Evolutionary conservation across 2,113 vertebrate genomes (phyloP).

Genomic region (Beaufortia kweichowensis): DNA sequence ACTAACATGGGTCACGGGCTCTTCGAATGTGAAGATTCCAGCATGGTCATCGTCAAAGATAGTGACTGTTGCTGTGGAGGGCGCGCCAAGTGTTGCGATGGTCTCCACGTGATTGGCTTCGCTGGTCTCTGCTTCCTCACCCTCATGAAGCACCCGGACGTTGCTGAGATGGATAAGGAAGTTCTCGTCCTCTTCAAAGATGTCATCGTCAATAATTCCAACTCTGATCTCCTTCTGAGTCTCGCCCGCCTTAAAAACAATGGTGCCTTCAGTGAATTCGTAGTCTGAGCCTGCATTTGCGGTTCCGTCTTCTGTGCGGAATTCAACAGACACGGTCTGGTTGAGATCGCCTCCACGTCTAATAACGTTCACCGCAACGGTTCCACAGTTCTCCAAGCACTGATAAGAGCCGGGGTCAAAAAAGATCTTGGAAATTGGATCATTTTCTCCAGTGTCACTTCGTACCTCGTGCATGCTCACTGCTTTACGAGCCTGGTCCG

Average conservation of each 20-base stretch:
- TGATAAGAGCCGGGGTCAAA: constrained; percentile 96
- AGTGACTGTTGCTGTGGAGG: constrained; percentile 88
- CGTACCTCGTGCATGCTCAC: constrained; percentile 98
- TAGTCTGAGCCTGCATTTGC: constrained; percentile 98
- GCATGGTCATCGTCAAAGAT: constrained; percentile 98
- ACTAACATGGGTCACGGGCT: constrained; percentile 87
- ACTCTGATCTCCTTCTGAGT: constrained; percentile 92
- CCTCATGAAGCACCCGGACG: constrained; percentile 80
- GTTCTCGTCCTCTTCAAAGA: constrained; percentile 98
- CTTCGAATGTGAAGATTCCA: constrained; percentile 98
- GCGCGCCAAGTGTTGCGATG: constrained; percentile 83
- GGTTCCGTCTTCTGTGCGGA: constrained; percentile 94
- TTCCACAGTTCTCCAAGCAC: constrained; percentile 98
- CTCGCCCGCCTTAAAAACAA: constrained; percentile 94
- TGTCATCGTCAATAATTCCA: constrained; percentile 96
- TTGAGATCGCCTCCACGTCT: constrained; percentile 88
- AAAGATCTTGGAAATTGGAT: constrained; percentile 89
- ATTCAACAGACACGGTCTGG: constrained; percentile 88
- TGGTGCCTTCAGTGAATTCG: constrained; percentile 94
- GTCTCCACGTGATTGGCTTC: constrained; percentile 78
- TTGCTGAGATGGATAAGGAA: constrained; percentile 95
- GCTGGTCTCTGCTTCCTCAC: constrained; percentile 69
- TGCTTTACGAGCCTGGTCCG: constrained; percentile 94
- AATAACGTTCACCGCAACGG: constrained; percentile 86
- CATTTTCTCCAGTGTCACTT: constrained; percentile 81